Evolutionary conservation across 2,797 vertebrate species (phyloP), one percentile per base, ranked within the genome.

Genomic region (Sebastes steindachneri): DNA sequence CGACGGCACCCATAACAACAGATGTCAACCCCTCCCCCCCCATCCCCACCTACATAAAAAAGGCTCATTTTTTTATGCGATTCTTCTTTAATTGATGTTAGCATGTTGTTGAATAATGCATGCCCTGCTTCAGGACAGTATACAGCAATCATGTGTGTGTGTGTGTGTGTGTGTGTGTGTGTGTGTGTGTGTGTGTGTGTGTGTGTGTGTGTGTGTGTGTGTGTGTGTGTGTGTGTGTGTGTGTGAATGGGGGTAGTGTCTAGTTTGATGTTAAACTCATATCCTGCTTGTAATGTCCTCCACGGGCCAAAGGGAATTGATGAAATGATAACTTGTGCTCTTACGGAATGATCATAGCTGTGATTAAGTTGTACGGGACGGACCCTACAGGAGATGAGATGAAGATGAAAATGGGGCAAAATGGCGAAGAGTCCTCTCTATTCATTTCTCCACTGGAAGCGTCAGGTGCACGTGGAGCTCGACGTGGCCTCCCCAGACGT

Each of bases 81-180:
- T 89, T 67, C 15, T 65, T 80, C 58, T 86, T 88, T 87, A 86
- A 90, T 89, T 88, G 87, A 91, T 85, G 83, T 73, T 86, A 80
- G 76, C 74, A 33, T 80, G 68, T 80, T 83, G 79, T 29, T 94
- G 81, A 93, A 92, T 92, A 92, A 92, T 90, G 64, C 73, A 92
- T 85, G 59, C 7, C 17, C 53, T 73, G 85, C 76, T 85, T 67
- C 14, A 41, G 66, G n/a, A 53, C 65, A 76, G 26, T 15, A 58
- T 15, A 33, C 59, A 67, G 54, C 58, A 31, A 62, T 80, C 28
- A 70, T 73, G 21, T 79, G 28, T 81, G 74, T 65, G 29, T 37
- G 23, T 55, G 19, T 21, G 67, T 75, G 78, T 71, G 48, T 28
- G 37, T 15, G 37, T 37, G 35, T 60, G 29, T 41, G 67, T 41